Conservation (phyloP, 2,113 vertebrate species). For the Phylloscopus trochilus region DNA sequence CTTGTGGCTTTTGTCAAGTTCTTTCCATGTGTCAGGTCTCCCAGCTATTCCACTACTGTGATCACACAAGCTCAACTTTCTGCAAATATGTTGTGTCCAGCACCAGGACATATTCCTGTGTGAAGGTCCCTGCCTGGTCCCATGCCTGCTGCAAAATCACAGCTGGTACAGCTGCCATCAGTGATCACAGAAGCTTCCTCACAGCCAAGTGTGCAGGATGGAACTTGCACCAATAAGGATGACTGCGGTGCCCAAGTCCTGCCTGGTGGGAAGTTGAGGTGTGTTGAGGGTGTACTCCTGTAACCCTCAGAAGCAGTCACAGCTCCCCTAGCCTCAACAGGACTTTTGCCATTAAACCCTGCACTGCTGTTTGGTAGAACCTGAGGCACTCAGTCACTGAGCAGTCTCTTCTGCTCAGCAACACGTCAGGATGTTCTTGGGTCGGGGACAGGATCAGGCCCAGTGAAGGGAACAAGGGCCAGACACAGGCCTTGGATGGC, state of each 20-base stretch:
- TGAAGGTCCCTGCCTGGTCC: neutral
- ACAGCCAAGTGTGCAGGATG: neutral
- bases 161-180: neutral
- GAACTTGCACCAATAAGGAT: neutral
- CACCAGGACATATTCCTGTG: neutral
- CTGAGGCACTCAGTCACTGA: neutral
- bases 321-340: neutral
- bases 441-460: neutral
- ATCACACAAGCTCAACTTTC: neutral
- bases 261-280: fast-evolving
- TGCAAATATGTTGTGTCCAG: neutral
- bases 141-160: too few species aligned
- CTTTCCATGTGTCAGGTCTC: neutral
- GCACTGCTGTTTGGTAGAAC: neutral
- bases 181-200: neutral
- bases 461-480: neutral
- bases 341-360: neutral
- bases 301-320: neutral
- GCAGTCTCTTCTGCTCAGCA: neutral
- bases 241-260: neutral
- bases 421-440: fast-evolving
- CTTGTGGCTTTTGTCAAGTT: neutral
- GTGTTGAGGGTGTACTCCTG: neutral
- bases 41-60: neutral
- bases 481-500: neutral